Evolutionary conservation across 1,140 invertebrate genomes (phyloP).

Genomic region (Ladona fulva): DNA sequence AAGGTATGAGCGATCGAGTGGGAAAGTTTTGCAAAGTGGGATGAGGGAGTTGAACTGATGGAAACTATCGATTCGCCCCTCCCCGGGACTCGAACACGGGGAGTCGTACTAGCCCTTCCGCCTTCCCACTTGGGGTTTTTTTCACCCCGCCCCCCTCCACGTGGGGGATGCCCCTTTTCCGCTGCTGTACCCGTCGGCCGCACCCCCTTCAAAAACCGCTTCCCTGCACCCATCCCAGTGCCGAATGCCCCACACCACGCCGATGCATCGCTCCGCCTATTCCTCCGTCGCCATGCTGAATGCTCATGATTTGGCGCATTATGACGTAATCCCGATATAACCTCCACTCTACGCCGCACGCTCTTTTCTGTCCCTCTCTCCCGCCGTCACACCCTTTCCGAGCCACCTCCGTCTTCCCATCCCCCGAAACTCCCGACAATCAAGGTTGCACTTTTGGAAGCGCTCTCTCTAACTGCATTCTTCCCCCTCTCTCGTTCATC

Average conservation of each 20-base stretch:
- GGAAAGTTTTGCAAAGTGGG: background rate
- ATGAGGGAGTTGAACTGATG: background rate
- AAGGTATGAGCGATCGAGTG: background rate
- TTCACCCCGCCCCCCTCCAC: background rate
- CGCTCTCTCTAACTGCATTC: background rate
- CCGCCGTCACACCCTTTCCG: background rate
- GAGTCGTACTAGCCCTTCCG: background rate
- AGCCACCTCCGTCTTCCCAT: background rate
- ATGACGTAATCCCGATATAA: conserved; percentile 5
- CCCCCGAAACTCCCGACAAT: background rate
- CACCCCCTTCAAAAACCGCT: too few species aligned
- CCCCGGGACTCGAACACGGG: background rate
- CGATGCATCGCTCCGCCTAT: background rate
- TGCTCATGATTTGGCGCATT: conserved; percentile 4
- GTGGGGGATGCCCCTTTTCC: background rate
- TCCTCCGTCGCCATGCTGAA: background rate
- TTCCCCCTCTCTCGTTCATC: background rate
- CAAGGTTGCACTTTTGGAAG: background rate
- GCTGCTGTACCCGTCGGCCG: background rate
- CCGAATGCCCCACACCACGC: background rate
- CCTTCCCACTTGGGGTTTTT: background rate
- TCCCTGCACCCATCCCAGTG: too few species aligned
- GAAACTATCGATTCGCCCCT: background rate
- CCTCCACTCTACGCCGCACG: background rate
- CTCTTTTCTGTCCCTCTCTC: background rate